Base-by-base conservation (phyloP, 1,140 invertebrate genomes). In the Lordiphosa mommai region DNA sequence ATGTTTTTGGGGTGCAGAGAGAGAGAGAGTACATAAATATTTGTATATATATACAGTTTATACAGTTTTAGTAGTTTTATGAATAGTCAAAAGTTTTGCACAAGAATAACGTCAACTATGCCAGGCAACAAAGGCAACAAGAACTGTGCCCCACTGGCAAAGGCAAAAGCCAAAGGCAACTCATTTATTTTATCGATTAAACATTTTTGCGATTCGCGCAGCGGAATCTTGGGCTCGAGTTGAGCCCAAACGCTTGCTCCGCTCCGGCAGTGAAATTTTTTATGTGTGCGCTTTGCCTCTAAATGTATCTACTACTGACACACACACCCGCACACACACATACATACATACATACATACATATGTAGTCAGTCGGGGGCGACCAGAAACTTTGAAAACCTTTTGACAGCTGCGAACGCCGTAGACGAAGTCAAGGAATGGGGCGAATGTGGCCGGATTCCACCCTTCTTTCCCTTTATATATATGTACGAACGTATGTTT, bases 101-200 rank as follows among this genome's bases (percentile, higher is more conserved):
- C 57, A 60, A 74, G 65, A 74, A 80, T 70, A 80, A 80, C 61
- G 71, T 71, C 76, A 82, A 82, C 71, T 71, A 59, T 76, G 77
- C 69, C 60, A 64, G 33, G 14, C 49, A 72, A 38, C n/a, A 23
- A 20, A n/a, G 37, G 37, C 20, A 43, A 47, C 23, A 48, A 32
- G 34, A 41, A 56, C 51, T 61, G 49, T 61, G 63, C 61, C 6
- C 20, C 72, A 82, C 73, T 74, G 47, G 72, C 77, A 84, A 84
- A 27, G 23, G 23, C 23, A 27, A 27, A 27, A 17, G n/a, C 16
- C 72, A 80, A 79, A 82, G 47, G 72, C 77, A 84, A 84, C 77
- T 84, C 77, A 84, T 84, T 84, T 84, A 84, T 84, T 84, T 84
- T 84, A 84, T 84, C 77, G 77, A 84, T 84, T 84, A 84, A 84